Percentiles rank a stretch among this genome's conserved stretches.
Evolutionary conservation across 2,888 invertebrate species (phyloP).

Genomic region (Agrotis segetum): DNA sequence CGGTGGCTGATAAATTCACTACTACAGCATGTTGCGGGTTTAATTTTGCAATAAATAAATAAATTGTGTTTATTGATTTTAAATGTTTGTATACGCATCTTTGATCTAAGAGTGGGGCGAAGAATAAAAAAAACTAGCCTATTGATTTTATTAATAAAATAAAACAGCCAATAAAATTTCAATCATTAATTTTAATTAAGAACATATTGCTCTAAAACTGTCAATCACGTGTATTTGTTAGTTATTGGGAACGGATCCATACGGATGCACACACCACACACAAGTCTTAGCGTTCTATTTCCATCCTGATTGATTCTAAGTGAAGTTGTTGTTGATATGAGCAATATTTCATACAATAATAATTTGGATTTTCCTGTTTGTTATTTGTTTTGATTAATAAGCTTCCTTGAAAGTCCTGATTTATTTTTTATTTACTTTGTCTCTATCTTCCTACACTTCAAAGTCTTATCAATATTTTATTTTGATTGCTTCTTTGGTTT

Average conservation of each 20-base stretch:
- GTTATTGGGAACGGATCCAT: neutral
- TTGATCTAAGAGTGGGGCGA: too few relatives aligned
- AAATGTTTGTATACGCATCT: too few relatives aligned
- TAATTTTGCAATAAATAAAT: too few relatives aligned
- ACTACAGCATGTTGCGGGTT: too few relatives aligned
- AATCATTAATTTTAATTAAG: slow-evolving; percentile 16
- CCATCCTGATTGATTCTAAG: slow-evolving; percentile 51
- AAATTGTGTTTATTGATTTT: too few relatives aligned
- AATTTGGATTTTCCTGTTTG: slow-evolving; percentile 46
- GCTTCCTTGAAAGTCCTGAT: slow-evolving; percentile 36
- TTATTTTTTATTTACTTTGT: slow-evolving; percentile 14
- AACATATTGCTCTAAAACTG: slow-evolving; percentile 34
- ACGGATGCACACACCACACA: slow-evolving; percentile 27
- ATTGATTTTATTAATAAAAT: neutral
- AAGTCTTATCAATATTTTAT: neutral
- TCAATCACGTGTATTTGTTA: slow-evolving; percentile 43
- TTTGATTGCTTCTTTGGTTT: too few relatives aligned
- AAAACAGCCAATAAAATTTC: slow-evolving; percentile 6
- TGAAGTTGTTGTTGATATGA: slow-evolving; percentile 58
- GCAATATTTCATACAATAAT: slow-evolving; percentile 47
- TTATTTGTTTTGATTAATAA: slow-evolving; percentile 38
- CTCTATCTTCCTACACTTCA: neutral
- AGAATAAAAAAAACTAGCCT: neutral
- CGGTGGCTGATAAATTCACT: too few relatives aligned
- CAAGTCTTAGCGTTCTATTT: slow-evolving; percentile 54